These are phyloP conservation scores for Lepidotrigona ventralis DNA, from an alignment of 1,140 invertebrate genomes.

Conservation along the genomic window DNA sequence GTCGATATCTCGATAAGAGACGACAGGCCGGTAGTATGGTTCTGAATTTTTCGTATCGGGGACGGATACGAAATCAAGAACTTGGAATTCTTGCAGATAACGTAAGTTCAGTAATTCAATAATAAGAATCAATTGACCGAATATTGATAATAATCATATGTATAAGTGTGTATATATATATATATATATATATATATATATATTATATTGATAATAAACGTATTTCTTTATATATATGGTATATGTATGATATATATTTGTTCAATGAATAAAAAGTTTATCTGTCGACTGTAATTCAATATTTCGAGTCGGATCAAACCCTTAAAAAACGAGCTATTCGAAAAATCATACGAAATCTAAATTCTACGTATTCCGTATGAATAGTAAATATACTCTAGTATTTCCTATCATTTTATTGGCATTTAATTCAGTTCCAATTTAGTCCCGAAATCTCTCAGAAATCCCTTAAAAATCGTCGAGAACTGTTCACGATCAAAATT, in stretches of 20 bases:
- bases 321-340: neutral
- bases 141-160: too few species aligned
- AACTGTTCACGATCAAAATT: too few species aligned
- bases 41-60: neutral
- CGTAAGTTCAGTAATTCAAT: too few species aligned
- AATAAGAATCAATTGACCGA: too few species aligned
- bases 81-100: neutral
- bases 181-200: too few species aligned
- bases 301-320: neutral
- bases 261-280: neutral
- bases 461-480: neutral
- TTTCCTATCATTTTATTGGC: neutral
- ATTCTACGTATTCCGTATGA: neutral
- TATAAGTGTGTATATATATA: too few species aligned
- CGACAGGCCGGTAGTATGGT: neutral
- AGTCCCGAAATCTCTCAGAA: neutral
- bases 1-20: neutral
- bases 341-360: neutral
- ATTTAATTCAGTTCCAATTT: neutral
- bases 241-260: too few species aligned
- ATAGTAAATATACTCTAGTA: neutral
- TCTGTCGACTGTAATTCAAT: neutral
- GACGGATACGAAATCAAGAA: neutral
- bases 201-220: too few species aligned
- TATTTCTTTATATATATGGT: too few species aligned